Evolutionary conservation across 2,888 invertebrate species (phyloP), one percentile per base, ranked within the genome.

Genomic region (Sinopyrophorus schimmeli): DNA sequence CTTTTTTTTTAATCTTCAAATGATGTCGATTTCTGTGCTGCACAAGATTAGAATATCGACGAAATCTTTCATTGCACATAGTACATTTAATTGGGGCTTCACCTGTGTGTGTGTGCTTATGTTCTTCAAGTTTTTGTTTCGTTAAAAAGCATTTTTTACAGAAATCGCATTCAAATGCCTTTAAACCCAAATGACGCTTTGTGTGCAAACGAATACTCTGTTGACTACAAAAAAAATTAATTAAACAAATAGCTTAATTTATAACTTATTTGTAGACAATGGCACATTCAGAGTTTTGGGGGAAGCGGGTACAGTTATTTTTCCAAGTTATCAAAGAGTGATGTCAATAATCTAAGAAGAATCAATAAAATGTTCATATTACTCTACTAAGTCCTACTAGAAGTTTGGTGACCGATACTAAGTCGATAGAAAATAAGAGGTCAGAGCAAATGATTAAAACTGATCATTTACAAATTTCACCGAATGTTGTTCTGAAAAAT

Each of bases 141-240:
- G 90, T 89, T 28, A 89, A 77, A 72, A 92, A 92, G 30, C 85
- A 80, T 71, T 92, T 92, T 67, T 85, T 84, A 69, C 92, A 92
- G 9, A 87, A 78, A 3, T 84, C 84, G 65, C 92, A 92, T 59
- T 80, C 80, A 65, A 61, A 72, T 20, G 73, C 73, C 67, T 86
- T 87, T 66, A 90, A 85, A 10, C 86, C 88, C 49, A 89, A 72
- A 71, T 92, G 91, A 1, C 88, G 83, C 67, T 88, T 89, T 68
- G 87, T 79, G 68, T 92, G 92, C 26, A 89, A 72, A 34, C 86
- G 84, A 52, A 88, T 80, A 70, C 87, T 89, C 56, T 84, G 84
- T 68, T 85, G 80, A 10, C 83, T 77, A 64, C 81, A 83, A 46
- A 24, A 31, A 38, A 17, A 15, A 37, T 16, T 10, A n/a, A n/a